These are phyloP conservation scores for Pseudomyrmex flavicornis DNA, from an alignment of 1,140 invertebrate species.

Conservation along the genomic window DNA sequence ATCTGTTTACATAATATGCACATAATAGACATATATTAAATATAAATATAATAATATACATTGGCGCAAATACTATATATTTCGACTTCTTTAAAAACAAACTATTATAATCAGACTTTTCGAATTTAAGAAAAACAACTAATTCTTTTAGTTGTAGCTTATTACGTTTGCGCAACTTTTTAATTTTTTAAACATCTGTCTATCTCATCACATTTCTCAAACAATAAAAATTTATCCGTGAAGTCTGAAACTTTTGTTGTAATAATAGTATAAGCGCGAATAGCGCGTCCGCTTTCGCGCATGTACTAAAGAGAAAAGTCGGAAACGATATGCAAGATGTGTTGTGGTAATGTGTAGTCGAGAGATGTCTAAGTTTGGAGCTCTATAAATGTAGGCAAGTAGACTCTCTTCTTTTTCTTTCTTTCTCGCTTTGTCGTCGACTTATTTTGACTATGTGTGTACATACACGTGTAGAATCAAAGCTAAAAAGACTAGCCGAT, in stretches of 20 bases:
- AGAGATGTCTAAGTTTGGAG: constrained; percentile 28
- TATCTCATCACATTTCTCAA: neutral
- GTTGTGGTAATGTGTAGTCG: constrained; percentile 26
- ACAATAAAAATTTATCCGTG: neutral
- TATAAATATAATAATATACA: neutral
- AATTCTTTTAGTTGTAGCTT: neutral
- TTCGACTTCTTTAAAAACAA: neutral
- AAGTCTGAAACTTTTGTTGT: neutral
- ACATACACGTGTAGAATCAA: constrained; percentile 49
- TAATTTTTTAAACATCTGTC: neutral
- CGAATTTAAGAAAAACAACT: neutral
- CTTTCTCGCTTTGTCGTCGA: constrained; percentile 31
- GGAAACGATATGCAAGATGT: neutral
- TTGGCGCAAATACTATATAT: neutral
- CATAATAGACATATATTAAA: neutral
- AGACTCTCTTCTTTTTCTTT: constrained; percentile 48
- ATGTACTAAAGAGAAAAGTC: neutral
- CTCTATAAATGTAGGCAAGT: constrained; percentile 72
- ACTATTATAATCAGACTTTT: neutral
- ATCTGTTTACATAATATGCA: neutral
- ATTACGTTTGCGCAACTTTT: neutral
- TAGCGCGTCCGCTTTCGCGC: constrained; percentile 21
- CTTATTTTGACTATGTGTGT: constrained; percentile 41
- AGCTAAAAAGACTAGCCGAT: constrained; percentile 42
- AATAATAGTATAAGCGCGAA: neutral